A percentile compares a stretch with the other conserved stretches of the same genome.
phyloP scores from a whole-genome alignment of 1,140 invertebrate species.

The Drosophila bipectinata region DNA sequence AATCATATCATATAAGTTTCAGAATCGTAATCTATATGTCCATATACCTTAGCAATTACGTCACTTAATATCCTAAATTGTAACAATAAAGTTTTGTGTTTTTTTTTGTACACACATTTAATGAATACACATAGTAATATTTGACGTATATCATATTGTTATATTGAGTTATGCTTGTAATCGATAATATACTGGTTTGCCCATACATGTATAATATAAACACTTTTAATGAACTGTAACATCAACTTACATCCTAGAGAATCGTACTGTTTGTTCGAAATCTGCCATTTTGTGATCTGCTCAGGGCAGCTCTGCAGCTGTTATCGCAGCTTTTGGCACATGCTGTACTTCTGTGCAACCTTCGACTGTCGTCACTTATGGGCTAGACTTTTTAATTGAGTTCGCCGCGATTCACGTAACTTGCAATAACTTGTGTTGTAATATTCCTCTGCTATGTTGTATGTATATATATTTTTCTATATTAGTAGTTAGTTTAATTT shows the following conservation, averaged over 20 bases:
- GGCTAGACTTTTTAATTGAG: slow-evolving; percentile 66
- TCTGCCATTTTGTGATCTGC: slow-evolving; percentile 27
- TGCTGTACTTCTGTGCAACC: slow-evolving; percentile 50
- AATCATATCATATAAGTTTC: slow-evolving; percentile 69
- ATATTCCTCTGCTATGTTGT: slow-evolving; percentile 42
- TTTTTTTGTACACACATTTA: slow-evolving; percentile 67
- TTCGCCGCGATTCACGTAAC: slow-evolving; percentile 37
- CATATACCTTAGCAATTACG: slow-evolving; percentile 73
- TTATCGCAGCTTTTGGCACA: slow-evolving; percentile 68
- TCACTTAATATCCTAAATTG: slow-evolving; percentile 76
- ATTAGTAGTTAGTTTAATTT: slow-evolving; percentile 42
- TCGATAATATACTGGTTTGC: slow-evolving; percentile 57
- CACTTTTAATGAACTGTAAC: slow-evolving; percentile 72
- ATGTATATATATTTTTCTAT: slow-evolving; percentile 34
- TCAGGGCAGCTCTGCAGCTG: slow-evolving; percentile 36
- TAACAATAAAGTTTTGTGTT: slow-evolving; percentile 63
- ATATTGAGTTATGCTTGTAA: slow-evolving; percentile 62
- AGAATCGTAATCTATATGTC: slow-evolving; percentile 73
- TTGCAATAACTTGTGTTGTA: slow-evolving; percentile 44
- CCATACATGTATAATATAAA: slow-evolving; percentile 66
- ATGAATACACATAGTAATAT: slow-evolving; percentile 68
- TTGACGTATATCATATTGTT: slow-evolving; percentile 48
- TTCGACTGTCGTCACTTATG: slow-evolving; percentile 47
- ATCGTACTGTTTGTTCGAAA: slow-evolving; percentile 42
- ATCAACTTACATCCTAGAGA: slow-evolving; percentile 68